Conservation (phyloP, 2,888 invertebrate genomes). For the Cantharis lateralis region DNA sequence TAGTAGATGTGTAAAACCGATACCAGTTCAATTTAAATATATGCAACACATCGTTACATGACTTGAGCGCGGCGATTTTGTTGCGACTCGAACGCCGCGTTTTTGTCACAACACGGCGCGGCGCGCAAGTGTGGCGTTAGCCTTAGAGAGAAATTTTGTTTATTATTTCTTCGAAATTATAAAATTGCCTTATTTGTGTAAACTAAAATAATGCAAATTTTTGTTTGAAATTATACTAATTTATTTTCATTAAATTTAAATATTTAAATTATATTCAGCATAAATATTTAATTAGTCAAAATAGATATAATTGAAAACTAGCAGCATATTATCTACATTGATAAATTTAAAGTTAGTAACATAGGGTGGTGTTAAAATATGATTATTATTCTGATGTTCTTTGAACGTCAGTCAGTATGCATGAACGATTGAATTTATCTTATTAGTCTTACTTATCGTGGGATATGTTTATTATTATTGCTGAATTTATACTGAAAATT, state of each 20-base stretch:
- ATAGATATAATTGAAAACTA: neutral
- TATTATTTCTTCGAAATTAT: too few relatives aligned
- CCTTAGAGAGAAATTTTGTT: too few relatives aligned
- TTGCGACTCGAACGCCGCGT: too few relatives aligned
- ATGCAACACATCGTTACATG: too few relatives aligned
- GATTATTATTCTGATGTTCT: slow-evolving; percentile 28
- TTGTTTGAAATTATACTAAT: too few relatives aligned
- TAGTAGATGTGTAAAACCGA: too few relatives aligned
- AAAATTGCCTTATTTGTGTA: too few relatives aligned
- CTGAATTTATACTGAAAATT: neutral
- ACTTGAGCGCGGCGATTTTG: too few relatives aligned
- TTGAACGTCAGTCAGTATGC: slow-evolving; percentile 24
- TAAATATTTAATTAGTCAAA: neutral
- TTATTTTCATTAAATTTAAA: neutral
- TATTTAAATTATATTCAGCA: neutral
- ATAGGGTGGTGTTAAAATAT: slow-evolving; percentile 20
- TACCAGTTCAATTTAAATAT: too few relatives aligned
- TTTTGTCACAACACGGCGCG: too few relatives aligned
- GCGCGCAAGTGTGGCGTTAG: too few relatives aligned
- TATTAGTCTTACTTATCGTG: neutral
- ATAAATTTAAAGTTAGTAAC: slow-evolving; percentile 29
- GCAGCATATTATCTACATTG: slow-evolving; percentile 5
- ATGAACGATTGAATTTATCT: slow-evolving; percentile 9
- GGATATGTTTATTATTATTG: neutral
- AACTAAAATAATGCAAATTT: too few relatives aligned